Conservation (phyloP, 2,888 invertebrate genomes). For the Trissolcus japonicus region DNA sequence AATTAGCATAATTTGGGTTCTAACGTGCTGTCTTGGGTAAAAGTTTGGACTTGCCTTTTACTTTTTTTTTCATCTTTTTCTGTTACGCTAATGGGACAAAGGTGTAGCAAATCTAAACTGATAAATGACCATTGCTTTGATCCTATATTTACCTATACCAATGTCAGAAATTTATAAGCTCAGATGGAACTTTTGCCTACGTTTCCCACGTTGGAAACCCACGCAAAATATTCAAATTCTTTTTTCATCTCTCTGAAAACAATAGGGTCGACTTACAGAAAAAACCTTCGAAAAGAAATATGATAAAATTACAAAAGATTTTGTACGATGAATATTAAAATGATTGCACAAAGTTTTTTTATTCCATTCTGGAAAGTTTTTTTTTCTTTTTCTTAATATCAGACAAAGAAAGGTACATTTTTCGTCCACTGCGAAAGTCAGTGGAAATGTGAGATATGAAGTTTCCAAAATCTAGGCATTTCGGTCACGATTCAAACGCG, state of each 20-base stretch:
- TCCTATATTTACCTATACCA: slow-evolving; percentile 11
- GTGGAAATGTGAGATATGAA: not conserved
- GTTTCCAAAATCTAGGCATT: slow-evolving; percentile 29
- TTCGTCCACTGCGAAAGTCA: not conserved
- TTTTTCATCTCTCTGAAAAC: slow-evolving; percentile 16
- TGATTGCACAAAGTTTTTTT: too few species aligned
- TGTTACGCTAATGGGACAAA: slow-evolving; percentile 4
- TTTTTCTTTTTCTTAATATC: not conserved
- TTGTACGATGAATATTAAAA: not conserved
- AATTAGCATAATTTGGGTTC: slow-evolving; percentile 14
- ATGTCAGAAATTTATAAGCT: slow-evolving; percentile 27
- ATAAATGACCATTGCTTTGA: slow-evolving; percentile 1
- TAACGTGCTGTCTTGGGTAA: slow-evolving; percentile 1
- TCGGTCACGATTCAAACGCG: slow-evolving; percentile 41
- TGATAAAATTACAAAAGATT: too few species aligned
- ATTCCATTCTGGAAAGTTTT: too few species aligned
- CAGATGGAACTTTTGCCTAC: slow-evolving; percentile 16
- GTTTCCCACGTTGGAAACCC: slow-evolving; percentile 18
- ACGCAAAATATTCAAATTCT: slow-evolving; percentile 20
- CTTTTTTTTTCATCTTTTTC: not conserved
- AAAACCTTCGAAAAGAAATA: slow-evolving; percentile 1
- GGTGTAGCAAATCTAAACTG: slow-evolving; percentile 8
- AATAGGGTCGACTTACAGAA: slow-evolving; percentile 6
- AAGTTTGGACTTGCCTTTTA: not conserved
- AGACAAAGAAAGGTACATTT: not conserved